These are phyloP conservation scores for Pristionchus japonicus DNA, from an alignment of 2,888 invertebrate genomes.

Conservation along the genomic window DNA sequence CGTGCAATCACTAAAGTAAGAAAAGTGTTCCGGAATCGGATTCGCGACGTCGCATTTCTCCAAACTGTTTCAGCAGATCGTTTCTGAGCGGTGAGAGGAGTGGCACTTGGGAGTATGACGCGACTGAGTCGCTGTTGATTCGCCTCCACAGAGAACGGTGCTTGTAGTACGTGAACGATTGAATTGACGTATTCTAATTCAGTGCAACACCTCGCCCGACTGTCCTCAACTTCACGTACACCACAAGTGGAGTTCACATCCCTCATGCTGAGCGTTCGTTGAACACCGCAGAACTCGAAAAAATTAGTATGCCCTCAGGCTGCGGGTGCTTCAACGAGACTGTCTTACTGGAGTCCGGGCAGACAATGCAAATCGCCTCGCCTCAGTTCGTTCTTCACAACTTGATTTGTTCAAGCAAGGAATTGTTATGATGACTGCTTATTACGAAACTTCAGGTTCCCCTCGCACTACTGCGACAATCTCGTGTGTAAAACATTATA, in stretches of 20 bases:
- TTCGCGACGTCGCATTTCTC: too few relatives aligned
- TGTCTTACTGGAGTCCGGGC: background rate
- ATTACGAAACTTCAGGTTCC: background rate
- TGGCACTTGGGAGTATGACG: background rate
- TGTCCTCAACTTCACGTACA: background rate
- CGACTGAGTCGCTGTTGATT: background rate
- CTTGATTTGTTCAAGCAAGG: too few relatives aligned
- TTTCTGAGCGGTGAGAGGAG: background rate
- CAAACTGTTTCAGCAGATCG: too few relatives aligned
- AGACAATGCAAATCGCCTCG: background rate
- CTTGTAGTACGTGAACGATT: background rate
- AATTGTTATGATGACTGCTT: too few relatives aligned
- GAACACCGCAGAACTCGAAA: too few relatives aligned
- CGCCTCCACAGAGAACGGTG: background rate
- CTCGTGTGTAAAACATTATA: background rate
- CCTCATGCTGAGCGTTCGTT: background rate
- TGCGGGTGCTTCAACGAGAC: slow-evolving; percentile 3
- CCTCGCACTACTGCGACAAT: background rate
- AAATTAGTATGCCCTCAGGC: too few relatives aligned
- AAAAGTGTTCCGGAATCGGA: too few relatives aligned
- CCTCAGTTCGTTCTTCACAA: background rate
- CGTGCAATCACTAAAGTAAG: too few relatives aligned
- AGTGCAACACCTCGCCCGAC: background rate
- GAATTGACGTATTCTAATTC: too few relatives aligned
- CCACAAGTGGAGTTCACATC: background rate